Evolutionary conservation across 2,113 vertebrate genomes (phyloP), one percentile per base, ranked within the genome.

Genomic region (Scortum barcoo): DNA sequence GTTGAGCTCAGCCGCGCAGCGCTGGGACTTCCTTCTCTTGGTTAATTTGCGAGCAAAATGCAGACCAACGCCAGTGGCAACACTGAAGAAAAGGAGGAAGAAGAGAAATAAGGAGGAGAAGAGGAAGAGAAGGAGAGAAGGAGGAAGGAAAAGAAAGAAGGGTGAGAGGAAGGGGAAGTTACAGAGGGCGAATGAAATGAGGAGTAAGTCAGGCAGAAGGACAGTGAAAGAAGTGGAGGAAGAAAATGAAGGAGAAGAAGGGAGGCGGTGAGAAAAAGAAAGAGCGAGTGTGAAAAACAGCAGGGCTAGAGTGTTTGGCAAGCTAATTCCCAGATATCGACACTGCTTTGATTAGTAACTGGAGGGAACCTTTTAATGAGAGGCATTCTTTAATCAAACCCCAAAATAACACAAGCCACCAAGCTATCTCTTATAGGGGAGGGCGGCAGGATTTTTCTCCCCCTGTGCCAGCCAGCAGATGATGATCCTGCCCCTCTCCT

Each of bases 301-400:
- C 84, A 61, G 76, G 86, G 70, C 56, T 28, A 81, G 75, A 92
- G 84, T 84, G 84, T 92, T 91, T 90, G 90, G 86, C 12, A 46
- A 91, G 81, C 78, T 89, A 92, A 92, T 91, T 93, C 91, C 84
- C 85, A 89, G 90, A 93, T 91, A 92, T 91, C 73, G 83, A 89
- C 87, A 81, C 54, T 57, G 86, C 88, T 93, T 94, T 93, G 90
- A 94, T 94, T 94, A 88, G 81, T 86, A 90, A 93, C 92, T 91
- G 85, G 89, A 91, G 93, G 93, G 91, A 89, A 89, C 74, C 86
- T 93, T 94, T 94, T 93, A 95, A 94, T 93, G 92, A 95, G 90
- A 78, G 62, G 17, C 56, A 60, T 88, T 88, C 87, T 92, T 90
- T 92, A 92, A 95, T 93, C 91, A 93, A 93, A 91, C 72, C 87